These are phyloP conservation scores for Rhysida immarginata DNA, from an alignment of 1,140 invertebrate genomes.

Conservation along the genomic window DNA sequence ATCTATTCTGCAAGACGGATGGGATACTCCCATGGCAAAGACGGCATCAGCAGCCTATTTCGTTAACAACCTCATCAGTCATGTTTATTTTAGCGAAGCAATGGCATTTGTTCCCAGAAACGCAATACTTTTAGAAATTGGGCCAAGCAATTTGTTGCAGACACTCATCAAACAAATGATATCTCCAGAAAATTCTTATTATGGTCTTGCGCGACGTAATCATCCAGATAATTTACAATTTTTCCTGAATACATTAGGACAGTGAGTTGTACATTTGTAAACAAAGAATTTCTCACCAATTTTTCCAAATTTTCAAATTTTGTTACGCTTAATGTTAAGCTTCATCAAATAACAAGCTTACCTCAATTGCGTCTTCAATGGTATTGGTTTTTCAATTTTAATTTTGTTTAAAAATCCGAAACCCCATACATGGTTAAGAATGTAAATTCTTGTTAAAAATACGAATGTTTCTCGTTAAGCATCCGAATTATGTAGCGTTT, in stretches of 20 bases:
- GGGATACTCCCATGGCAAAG: conserved; percentile 57
- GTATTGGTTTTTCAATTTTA: conserved; percentile 1
- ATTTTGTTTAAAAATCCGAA: not conserved
- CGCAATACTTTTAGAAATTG: conserved; percentile 80
- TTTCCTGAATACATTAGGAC: conserved; percentile 55
- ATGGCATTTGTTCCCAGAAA: conserved; percentile 66
- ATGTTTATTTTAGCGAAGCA: conserved; percentile 52
- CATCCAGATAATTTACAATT: conserved; percentile 51
- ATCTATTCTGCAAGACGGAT: conserved; percentile 71
- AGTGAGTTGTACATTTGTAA: conserved; percentile 34
- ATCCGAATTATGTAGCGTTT: too few relatives aligned
- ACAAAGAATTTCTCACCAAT: too few relatives aligned
- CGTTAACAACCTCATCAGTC: conserved; percentile 76
- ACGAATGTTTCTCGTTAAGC: not conserved
- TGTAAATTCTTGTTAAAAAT: not conserved
- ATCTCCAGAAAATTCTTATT: conserved; percentile 38
- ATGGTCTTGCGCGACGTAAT: conserved; percentile 61
- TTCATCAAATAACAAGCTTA: too few relatives aligned
- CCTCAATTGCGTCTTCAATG: too few relatives aligned
- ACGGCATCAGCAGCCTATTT: conserved; percentile 81
- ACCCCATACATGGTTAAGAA: not conserved
- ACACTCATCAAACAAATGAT: conserved; percentile 67
- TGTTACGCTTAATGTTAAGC: too few relatives aligned
- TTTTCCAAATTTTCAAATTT: too few relatives aligned
- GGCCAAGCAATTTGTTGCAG: conserved; percentile 77